phyloP scores from a whole-genome alignment of 2,797 vertebrate genomes.

The Discoglossus pictus region DNA sequence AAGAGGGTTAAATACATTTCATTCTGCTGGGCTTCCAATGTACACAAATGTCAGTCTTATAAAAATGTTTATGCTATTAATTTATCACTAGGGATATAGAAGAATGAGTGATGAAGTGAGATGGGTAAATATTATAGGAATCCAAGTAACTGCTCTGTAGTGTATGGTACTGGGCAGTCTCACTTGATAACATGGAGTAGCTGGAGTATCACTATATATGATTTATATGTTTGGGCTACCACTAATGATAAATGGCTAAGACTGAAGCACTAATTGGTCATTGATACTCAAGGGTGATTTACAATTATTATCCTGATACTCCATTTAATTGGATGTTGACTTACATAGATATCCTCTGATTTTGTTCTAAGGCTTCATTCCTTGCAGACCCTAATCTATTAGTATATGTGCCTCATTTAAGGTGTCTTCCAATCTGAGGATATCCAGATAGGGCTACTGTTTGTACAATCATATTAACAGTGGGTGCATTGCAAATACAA shows the following conservation, averaged over 20 bases:
- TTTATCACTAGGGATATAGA: constrained; percentile 16
- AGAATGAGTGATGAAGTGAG: neutral
- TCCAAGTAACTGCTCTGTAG: neutral
- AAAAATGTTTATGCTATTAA: constrained; percentile 45
- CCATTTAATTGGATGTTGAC: constrained; percentile 1
- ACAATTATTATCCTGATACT: constrained; percentile 36
- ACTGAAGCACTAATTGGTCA: constrained; percentile 30
- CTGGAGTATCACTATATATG: constrained; percentile 12
- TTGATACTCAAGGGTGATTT: constrained; percentile 27
- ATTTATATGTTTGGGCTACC: constrained; percentile 33
- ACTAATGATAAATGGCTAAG: constrained; percentile 28
- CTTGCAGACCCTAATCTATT: no score
- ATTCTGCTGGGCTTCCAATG: neutral
- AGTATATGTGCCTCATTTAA: no score
- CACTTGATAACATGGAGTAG: neutral
- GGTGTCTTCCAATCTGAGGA: no score
- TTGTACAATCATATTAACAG: no score
- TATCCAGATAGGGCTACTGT: no score
- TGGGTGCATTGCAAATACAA: no score
- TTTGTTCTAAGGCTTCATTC: constrained; percentile 7
- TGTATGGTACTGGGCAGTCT: neutral
- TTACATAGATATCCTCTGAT: neutral
- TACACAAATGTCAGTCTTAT: constrained; percentile 18
- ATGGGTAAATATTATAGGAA: constrained; percentile 1
- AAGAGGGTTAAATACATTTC: constrained; percentile 35